Evolutionary conservation across 1,140 invertebrate genomes (phyloP), one percentile per base, ranked within the genome.

Genomic region (Drosophila hydei): DNA sequence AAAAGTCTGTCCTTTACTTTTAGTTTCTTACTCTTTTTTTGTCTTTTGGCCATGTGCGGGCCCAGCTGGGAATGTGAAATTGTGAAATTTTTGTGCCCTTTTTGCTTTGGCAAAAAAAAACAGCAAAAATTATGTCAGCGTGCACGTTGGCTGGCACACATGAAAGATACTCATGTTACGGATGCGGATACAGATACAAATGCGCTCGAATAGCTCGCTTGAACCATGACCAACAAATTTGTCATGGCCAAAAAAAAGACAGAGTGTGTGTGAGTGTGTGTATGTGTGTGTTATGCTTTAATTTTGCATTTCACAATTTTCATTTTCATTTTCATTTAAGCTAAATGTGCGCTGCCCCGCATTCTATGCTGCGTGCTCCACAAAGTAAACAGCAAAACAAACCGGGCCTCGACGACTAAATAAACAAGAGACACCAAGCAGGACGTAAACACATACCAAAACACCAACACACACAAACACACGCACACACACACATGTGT

Each of bases 341-440:
- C 50, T 56, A 62, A 73, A 73, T 69, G 50, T 69, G 50, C 36
- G 36, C 48, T 23, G 63, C 18, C 47, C 47, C 52, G 52, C 62
- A 62, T 63, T 47, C 48, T 19, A 14, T 11, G n/a, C 59, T 23
- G 33, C 59, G 59, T 43, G 40, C 38, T 43, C 69, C 59, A 25
- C 30, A 68, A 47, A 75, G 56, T 56, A 75, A 81, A 80, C 56
- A 80, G 59, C 56, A 71, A 73, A 69, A 47, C 47, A 51, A 75
- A 81, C 62, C 51, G 63, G 54, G 50, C 62, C 47, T 43, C 72
- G 79, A 47, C 81, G 83, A 78, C 77, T 88, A 78, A 87, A 87
- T 78, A 88, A 88, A 83, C 83, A 87, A 68, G 45, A 62, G 55
- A 64, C 69, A 75, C 67, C 67, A 88, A 81, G 77, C 81, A 77